Evolutionary conservation across 2,888 invertebrate genomes (phyloP), one percentile per base, ranked within the genome.

Genomic region (Trachelus troglodyta): DNA sequence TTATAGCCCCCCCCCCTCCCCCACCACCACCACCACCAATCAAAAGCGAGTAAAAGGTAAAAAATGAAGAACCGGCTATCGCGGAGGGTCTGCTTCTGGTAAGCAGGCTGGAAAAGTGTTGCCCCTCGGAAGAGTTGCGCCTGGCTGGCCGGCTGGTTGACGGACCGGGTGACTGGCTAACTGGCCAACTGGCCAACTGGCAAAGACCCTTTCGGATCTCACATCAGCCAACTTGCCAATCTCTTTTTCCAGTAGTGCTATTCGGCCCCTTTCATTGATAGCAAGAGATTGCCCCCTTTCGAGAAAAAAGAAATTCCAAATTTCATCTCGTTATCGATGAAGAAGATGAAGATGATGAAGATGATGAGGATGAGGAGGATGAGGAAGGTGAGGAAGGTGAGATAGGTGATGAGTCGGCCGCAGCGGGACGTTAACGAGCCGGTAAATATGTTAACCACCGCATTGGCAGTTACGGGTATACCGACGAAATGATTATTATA

Each of bases 401-500:
- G 40, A 40, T 40, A 15, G 40, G 40, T 40, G 40, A 40, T 40
- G 40, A 40, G 15, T 40, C 40, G 75, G 40, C 40, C 74, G 34
- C 56, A 35, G 81, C 83, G 84, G 88, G 89, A 90, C 89, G 91
- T 91, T 91, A 91, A 91, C 91, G 91, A 91, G 91, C 90, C 90
- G 89, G 91, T 90, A 91, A 91, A 90, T 91, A 90, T 91, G 90
- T 90, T 90, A 91, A 91, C 91, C 90, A 89, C 90, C 88, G 89
- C 89, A 86, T 85, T 83, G 86, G 76, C 76, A 79, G 76, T 76
- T 76, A 76, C 73, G 76, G 33, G 34, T 80, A 80, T 83, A 84
- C 87, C 88, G 90, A 88, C 90, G 88, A 90, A 91, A 91, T 91
- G 90, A 91, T 91, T 91, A 91, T 91, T 90, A 91, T 91, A 90